phyloP scores from a whole-genome alignment of 2,113 vertebrate species.

The Hippolais icterina region DNA sequence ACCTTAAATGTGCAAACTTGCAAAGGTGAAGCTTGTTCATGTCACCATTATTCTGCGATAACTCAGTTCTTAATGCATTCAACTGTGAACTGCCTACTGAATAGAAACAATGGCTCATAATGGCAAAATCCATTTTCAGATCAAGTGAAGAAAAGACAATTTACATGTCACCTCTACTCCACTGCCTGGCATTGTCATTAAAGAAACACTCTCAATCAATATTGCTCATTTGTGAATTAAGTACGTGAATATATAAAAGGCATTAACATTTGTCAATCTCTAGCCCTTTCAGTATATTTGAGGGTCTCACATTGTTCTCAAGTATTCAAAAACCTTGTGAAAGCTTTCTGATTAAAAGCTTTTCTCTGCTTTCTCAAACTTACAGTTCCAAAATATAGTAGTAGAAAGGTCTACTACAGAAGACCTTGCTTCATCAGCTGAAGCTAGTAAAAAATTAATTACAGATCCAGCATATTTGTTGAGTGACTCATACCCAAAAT shows the following conservation, averaged over 20 bases:
- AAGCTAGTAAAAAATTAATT: neutral
- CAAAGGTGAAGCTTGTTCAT: conserved; percentile 43
- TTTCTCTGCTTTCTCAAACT: neutral
- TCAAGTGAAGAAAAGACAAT: conserved; percentile 33
- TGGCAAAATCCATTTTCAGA: conserved; percentile 53
- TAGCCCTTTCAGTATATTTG: neutral
- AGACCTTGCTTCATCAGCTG: neutral
- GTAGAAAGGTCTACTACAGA: neutral
- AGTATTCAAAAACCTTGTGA: neutral
- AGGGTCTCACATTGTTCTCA: neutral
- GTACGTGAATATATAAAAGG: conserved; percentile 11
- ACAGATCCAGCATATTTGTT: neutral
- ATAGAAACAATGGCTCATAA: conserved; percentile 51
- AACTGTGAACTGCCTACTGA: conserved; percentile 35
- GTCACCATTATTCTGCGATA: conserved; percentile 21
- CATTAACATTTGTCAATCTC: neutral
- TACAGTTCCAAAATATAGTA: neutral
- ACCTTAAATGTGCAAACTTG: neutral
- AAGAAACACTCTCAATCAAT: conserved; percentile 10
- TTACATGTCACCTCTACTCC: conserved; percentile 6
- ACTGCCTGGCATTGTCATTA: neutral
- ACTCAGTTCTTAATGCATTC: conserved; percentile 42
- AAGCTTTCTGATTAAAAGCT: neutral
- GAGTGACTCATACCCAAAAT: neutral
- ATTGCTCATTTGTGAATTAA: neutral